These are phyloP conservation scores for Nymphicus hollandicus DNA, from an alignment of 2,113 vertebrate genomes.

Conservation along the genomic window DNA sequence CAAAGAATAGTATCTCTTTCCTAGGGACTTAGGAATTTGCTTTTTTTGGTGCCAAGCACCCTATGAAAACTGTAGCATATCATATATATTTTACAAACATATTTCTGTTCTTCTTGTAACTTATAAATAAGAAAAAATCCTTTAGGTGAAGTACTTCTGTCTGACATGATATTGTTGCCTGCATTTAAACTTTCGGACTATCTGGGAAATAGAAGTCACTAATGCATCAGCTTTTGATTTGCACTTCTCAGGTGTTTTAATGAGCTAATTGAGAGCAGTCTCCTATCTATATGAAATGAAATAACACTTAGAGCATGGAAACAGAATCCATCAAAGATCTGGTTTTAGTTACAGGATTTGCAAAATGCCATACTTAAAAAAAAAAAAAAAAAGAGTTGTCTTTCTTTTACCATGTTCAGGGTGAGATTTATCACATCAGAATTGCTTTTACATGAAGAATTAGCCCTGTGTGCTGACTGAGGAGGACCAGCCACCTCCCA, in stretches of 20 bases:
- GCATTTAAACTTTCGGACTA: not conserved
- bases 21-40: not conserved
- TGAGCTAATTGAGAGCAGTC: not conserved
- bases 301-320: not conserved
- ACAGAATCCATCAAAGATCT: not conserved
- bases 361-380: not conserved
- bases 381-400: not conserved
- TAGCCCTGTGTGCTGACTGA: not conserved
- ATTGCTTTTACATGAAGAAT: not conserved
- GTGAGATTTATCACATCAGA: not conserved
- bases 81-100: not conserved
- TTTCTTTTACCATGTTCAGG: not conserved
- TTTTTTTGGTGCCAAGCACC: not conserved
- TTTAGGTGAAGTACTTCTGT: not conserved
- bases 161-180: not conserved
- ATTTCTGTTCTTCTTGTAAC: not conserved
- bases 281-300: not conserved
- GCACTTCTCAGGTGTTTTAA: not conserved
- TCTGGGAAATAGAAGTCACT: not conserved
- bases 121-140: not conserved
- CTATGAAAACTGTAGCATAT: not conserved
- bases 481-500: not conserved
- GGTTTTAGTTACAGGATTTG: not conserved
- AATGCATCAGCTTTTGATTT: not conserved
- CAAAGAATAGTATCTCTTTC: not conserved